These are phyloP conservation scores for Falcaria lacertinaria DNA, from an alignment of 2,888 invertebrate genomes.

Conservation along the genomic window DNA sequence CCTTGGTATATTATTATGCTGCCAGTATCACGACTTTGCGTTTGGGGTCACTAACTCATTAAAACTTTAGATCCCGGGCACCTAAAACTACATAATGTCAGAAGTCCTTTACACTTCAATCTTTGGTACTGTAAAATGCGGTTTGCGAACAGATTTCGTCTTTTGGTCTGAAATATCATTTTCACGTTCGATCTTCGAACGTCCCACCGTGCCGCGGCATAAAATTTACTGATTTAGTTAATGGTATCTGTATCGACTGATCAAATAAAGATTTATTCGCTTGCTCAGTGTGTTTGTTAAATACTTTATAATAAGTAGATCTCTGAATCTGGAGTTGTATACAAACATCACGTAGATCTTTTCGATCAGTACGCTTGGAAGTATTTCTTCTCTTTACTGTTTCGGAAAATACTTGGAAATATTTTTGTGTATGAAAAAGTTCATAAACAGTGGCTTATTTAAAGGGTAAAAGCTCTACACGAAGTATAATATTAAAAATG, in stretches of 20 bases:
- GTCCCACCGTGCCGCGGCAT: not conserved
- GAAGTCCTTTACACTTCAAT: conserved; percentile 10
- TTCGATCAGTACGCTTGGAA: too few relatives aligned
- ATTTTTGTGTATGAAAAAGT: too few relatives aligned
- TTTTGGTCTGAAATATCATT: not conserved
- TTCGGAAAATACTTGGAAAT: too few relatives aligned
- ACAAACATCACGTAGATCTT: too few relatives aligned
- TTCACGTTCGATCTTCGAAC: not conserved
- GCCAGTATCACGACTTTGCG: conserved; percentile 22
- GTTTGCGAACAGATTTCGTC: not conserved
- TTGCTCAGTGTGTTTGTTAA: not conserved
- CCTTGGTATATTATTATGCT: conserved; percentile 26
- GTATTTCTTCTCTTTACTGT: too few relatives aligned
- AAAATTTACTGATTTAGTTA: not conserved
- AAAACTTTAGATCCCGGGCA: conserved; percentile 43
- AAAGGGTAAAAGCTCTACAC: too few relatives aligned
- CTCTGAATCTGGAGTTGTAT: too few relatives aligned
- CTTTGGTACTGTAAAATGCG: not conserved
- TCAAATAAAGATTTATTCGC: not conserved
- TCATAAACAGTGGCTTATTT: too few relatives aligned
- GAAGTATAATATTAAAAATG: too few relatives aligned
- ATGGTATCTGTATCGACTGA: not conserved
- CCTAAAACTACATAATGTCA: conserved; percentile 32
- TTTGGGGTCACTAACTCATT: conserved; percentile 35
- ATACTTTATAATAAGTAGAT: too few relatives aligned